A percentile compares a stretch with the other conserved stretches of the same genome.
Evolutionary conservation across 2,797 vertebrate species (phyloP).

Genomic region (Typhlichthys subterraneus): DNA sequence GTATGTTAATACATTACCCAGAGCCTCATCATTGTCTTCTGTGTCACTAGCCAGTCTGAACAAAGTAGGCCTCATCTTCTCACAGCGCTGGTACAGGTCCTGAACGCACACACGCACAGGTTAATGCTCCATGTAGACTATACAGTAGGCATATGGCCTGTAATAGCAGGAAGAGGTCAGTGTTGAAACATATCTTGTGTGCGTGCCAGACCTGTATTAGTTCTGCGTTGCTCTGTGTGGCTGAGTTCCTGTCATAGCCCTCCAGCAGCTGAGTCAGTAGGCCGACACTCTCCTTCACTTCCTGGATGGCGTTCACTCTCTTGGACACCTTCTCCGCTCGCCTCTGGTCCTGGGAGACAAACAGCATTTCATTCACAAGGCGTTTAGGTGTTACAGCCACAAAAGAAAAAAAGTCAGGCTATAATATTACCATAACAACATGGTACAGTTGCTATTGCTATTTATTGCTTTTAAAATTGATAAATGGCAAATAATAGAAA

Average conservation of each 20-base stretch:
- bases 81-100: constrained; percentile 75
- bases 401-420: not conserved
- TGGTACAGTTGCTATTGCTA: not conserved
- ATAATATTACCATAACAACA: not conserved
- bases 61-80: constrained; percentile 92
- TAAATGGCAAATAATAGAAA: too few species aligned
- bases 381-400: not conserved
- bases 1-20: constrained; percentile 77
- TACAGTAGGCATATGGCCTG: not conserved
- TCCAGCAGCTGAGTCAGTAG: constrained; percentile 92
- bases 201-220: constrained; percentile 85
- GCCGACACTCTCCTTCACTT: constrained; percentile 92
- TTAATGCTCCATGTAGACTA: too few species aligned
- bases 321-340: constrained; percentile 96
- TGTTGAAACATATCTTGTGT: not conserved
- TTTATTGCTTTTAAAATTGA: too few species aligned
- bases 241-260: constrained; percentile 79
- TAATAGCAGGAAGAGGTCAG: not conserved
- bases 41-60: constrained; percentile 96
- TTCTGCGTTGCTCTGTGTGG: constrained; percentile 82
- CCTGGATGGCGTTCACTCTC: constrained; percentile 92
- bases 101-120: constrained; percentile 25
- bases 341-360: constrained; percentile 85
- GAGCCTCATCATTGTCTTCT: constrained; percentile 95
- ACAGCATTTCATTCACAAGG: not conserved